Evolutionary conservation across 2,888 invertebrate species (phyloP), one percentile per base, ranked within the genome.

Genomic region (Cabera pusaria): DNA sequence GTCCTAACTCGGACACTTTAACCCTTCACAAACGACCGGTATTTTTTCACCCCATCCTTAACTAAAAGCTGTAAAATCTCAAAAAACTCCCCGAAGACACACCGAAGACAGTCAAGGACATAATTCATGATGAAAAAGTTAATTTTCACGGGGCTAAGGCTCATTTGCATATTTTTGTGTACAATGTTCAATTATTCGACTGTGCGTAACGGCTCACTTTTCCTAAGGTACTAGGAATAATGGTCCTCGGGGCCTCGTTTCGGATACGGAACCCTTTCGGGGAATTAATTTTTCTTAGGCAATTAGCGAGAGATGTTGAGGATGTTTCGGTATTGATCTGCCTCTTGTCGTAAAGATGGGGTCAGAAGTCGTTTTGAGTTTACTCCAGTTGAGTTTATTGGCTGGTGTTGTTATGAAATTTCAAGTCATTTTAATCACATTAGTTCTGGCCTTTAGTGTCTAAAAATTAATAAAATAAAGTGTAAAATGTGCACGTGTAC

Each of bases 71-170:
- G 70, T 84, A 83, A 85, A 86, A 87, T 84, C 85, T 82, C 73
- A 54, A 83, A 86, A 85, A 85, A 79, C 82, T 81, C 87, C 85
- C 86, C 39, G 60, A 79, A 82, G 86, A 82, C 82, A 54, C 51
- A 52, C 55, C 61, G 65, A 84, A 85, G 85, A 85, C 59, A 66
- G 67, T 79, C 64, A 72, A 82, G 69, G 84, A 85, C 83, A 85
- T 88, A 84, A 86, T 85, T 87, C 88, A 88, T 87, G 72, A 87
- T 87, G 88, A 86, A 88, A 87, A 88, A 88, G 86, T 88, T 85
- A 84, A 87, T 87, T 88, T 86, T 81, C 81, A 69, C 75, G 63
- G 67, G 62, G 72, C 62, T 56, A 64, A 69, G 72, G 57, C 72
- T 73, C 74, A 86, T 88, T 87, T 88, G 77, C 88, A 88, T 88